A percentile compares a stretch with the other conserved stretches of the same genome.
These are phyloP conservation scores for Aleiodes sp. DNA, from an alignment of 1,140 invertebrate genomes.

Conservation along the genomic window DNA sequence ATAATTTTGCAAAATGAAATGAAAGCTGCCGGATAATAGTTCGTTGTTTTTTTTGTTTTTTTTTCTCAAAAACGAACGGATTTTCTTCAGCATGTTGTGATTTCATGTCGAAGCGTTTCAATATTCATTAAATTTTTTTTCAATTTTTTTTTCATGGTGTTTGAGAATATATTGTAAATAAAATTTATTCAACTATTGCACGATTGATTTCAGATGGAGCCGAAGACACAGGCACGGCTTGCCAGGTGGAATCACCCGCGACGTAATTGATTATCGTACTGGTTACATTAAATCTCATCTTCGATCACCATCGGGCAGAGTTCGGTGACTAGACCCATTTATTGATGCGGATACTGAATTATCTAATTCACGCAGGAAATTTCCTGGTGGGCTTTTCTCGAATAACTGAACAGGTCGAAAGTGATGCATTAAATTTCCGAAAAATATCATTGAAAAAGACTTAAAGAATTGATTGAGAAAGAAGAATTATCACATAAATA, in stretches of 20 bases:
- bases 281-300: slow-evolving; percentile 90
- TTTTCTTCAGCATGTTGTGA: too few species aligned
- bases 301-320: slow-evolving; percentile 85
- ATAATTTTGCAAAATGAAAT: slow-evolving; percentile 3
- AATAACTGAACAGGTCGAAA: too few species aligned
- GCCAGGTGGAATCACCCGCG: slow-evolving; percentile 70
- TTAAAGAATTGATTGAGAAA: too few species aligned
- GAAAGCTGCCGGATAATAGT: background rate
- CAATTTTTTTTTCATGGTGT: background rate
- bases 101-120: background rate
- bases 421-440: too few species aligned
- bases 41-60: background rate
- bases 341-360: background rate
- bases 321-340: slow-evolving; percentile 72
- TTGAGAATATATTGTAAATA: background rate
- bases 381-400: too few species aligned
- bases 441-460: too few species aligned
- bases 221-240: slow-evolving; percentile 72
- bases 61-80: background rate
- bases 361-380: too few species aligned
- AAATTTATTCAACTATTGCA: background rate
- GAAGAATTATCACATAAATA: too few species aligned
- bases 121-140: background rate
- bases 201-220: slow-evolving; percentile 70
- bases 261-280: slow-evolving; percentile 83